These are phyloP conservation scores for Drosophila ficusphila DNA, from an alignment of 1,140 invertebrate genomes.

Conservation along the genomic window DNA sequence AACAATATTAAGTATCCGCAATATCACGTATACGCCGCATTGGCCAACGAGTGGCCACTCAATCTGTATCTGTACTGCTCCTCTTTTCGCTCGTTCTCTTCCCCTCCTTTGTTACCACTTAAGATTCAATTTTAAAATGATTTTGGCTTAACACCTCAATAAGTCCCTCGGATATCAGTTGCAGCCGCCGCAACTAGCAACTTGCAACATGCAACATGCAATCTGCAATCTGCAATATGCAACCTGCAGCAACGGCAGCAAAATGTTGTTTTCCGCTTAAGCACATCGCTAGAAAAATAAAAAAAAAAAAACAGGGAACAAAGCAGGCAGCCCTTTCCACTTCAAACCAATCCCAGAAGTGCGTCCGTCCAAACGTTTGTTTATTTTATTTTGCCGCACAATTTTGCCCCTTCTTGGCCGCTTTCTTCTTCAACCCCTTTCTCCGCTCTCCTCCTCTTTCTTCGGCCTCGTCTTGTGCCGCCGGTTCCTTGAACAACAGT, in stretches of 20 bases:
- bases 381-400: slow-evolving; percentile 63
- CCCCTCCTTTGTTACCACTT: too few relatives aligned
- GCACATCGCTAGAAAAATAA: slow-evolving; percentile 56
- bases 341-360: slow-evolving; percentile 46
- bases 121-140: slow-evolving; percentile 32
- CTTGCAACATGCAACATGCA: slow-evolving; percentile 19
- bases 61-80: not conserved
- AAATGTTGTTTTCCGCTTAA: slow-evolving; percentile 78
- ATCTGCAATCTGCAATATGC: slow-evolving; percentile 16
- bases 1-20: slow-evolving; percentile 19
- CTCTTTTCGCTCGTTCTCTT: too few relatives aligned
- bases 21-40: slow-evolving; percentile 43
- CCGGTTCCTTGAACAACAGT: slow-evolving; percentile 31
- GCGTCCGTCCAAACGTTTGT: slow-evolving; percentile 31
- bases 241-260: slow-evolving; percentile 42
- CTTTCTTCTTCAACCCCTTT: not conserved
- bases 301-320: not conserved
- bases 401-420: slow-evolving; percentile 13
- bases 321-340: not conserved
- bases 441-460: not conserved
- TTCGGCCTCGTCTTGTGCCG: not conserved
- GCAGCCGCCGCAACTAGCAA: slow-evolving; percentile 20
- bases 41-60: slow-evolving; percentile 6
- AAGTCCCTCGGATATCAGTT: slow-evolving; percentile 38
- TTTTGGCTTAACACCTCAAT: slow-evolving; percentile 68